Evolutionary conservation across 2,797 vertebrate species (phyloP), one percentile per base, ranked within the genome.

Genomic region (Centroberyx gerrardi): DNA sequence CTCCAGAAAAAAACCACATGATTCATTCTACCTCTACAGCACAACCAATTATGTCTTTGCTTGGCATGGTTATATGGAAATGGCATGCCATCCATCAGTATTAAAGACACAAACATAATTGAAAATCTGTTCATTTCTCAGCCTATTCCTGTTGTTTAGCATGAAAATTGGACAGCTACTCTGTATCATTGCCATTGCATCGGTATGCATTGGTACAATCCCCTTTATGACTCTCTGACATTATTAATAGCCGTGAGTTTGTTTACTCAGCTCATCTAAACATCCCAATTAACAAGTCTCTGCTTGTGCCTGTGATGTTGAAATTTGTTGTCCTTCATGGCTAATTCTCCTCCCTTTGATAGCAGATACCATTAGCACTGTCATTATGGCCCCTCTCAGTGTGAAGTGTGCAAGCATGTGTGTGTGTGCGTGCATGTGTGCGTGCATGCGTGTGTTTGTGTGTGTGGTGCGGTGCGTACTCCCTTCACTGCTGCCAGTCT

Each of bases 341-440:
- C 83, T 91, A 90, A 90, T 92, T 90, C 85, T 69, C 73, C 63
- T 59, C 70, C 84, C 87, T 93, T 90, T 94, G 91, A 94, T 90
- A 80, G 83, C 87, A 90, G 81, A 85, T 86, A 79, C 78, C 82
- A 93, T 93, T 92, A 91, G 72, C 82, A 44, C 64, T 82, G 82
- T 89, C 81, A 90, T 91, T 90, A 92, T 62, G 66, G 66, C 38
- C 63, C 78, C 82, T 83, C 81, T 80, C 70, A 85, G 74, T 82
- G 78, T 71, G 82, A 83, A 83, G 76, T 74, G 80, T 62, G 75
- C 55, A 72, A 66, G 63, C 56, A 9, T 53, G 54, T 33, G 49
- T 15, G 40, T 49, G n/a, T 51, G 12, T 12, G 18, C 7, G 29
- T 58, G 65, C 44, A 42, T 55, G 38, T 64, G n/a, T 73, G 63